Base-by-base conservation (phyloP, 1,140 invertebrate species). In the Aphelinus certus region DNA sequence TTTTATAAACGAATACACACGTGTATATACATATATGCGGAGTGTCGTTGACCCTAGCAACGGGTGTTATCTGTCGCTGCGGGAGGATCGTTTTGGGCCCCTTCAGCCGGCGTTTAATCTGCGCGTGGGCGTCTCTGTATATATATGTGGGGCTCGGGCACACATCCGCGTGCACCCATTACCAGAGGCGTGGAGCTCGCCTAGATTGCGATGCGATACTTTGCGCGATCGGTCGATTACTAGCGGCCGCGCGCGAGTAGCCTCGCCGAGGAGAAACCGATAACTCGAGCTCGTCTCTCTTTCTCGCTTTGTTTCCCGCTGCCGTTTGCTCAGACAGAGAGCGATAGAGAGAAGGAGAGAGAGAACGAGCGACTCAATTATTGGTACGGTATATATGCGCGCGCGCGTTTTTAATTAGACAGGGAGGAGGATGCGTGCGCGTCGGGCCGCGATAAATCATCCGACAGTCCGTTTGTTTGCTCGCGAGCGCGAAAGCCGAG, bases 21-120 rank as follows among this genome's bases (percentile, higher is more conserved):
- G 43, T 3, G 2, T 68, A 49, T 68, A 49, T 57, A 45, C n/a
- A 46, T 57, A 45, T 10, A 46, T 3, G 5, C 4, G 26, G 7
- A 7, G 48, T 74, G 46, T 51, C 10, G 43, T 46, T 53, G 61
- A 73, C 55, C 64, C 42, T 7, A 1, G 6, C 7, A 9, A 60
- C 1, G 56, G n/a, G 56, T 69, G 66, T 69, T 61, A 74, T 63
- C 60, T 49, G 45, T 47, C 65, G 65, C 65, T 74, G 47, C 55
- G 5, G 72, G 67, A 49, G 65, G 42, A 63, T 68, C n/a, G 5
- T 53, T 68, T 67, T 45, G 66, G 58, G 9, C 61, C 7, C 58
- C 3, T 69, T 4, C 7, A 61, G 55, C 26, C 43, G 60, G 60
- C 42, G 58, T 73, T 73, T 67, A 72, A 67, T 61, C 51, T 64